These are phyloP conservation scores for Malacosoma neustria DNA, from an alignment of 2,888 invertebrate genomes.

Conservation along the genomic window DNA sequence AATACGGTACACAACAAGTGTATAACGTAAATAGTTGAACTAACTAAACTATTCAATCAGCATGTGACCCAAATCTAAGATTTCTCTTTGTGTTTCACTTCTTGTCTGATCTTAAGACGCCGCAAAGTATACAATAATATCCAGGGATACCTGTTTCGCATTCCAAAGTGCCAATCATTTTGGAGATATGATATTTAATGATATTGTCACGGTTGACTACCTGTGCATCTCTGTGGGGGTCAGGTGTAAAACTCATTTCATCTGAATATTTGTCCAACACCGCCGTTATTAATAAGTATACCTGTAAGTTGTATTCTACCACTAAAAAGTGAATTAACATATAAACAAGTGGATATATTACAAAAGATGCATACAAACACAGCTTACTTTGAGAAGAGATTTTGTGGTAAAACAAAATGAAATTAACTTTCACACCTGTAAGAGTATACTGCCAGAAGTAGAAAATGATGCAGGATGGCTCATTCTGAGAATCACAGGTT, in stretches of 20 bases:
- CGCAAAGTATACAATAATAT: constrained; percentile 14
- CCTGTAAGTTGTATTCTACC: background rate
- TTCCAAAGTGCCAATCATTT: constrained; percentile 5
- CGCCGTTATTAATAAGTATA: background rate
- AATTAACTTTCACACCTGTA: constrained; percentile 29
- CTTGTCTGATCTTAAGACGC: constrained; percentile 25
- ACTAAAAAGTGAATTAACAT: background rate
- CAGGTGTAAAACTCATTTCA: constrained; percentile 33
- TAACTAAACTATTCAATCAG: constrained; percentile 54
- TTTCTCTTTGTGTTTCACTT: constrained; percentile 60
- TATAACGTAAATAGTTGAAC: constrained; percentile 2
- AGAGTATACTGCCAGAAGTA: constrained; percentile 35
- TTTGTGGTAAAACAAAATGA: constrained; percentile 32
- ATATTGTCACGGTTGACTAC: constrained; percentile 60
- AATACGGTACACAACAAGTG: constrained; percentile 7
- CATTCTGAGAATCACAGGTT: constrained; percentile 78
- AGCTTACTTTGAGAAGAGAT: constrained; percentile 10
- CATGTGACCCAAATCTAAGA: constrained; percentile 73
- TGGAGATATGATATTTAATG: constrained; percentile 33
- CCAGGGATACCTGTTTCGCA: constrained; percentile 10
- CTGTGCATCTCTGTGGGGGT: constrained; percentile 50
- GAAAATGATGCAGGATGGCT: constrained; percentile 72
- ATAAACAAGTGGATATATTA: background rate
- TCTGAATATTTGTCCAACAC: constrained; percentile 14
- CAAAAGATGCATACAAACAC: constrained; percentile 24